Evolutionary conservation across 2,797 vertebrate species (phyloP).

Genomic region (Carcharodon carcharias): DNA sequence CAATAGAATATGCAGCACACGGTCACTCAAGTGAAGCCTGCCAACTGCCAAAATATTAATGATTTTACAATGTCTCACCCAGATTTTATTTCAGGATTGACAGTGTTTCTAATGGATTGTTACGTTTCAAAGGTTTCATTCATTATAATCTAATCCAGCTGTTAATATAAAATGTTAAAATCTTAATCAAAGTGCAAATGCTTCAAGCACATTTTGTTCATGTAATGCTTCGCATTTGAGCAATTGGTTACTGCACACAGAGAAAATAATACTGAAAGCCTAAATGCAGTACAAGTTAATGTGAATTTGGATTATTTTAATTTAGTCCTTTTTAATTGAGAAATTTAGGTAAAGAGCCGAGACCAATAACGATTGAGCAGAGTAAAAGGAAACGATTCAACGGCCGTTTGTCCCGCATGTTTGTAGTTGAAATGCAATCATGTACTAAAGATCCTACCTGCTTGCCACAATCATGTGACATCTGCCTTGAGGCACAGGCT

Average conservation of each 20-base stretch:
- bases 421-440: no score
- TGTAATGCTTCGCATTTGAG: neutral
- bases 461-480: no score
- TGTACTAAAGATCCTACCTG: no score
- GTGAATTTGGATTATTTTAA: neutral
- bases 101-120: neutral
- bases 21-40: neutral
- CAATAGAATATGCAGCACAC: neutral
- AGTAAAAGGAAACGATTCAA: neutral
- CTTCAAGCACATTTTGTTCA: neutral
- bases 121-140: slow-evolving; percentile 22
- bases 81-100: slow-evolving; percentile 15
- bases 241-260: neutral
- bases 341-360: neutral
- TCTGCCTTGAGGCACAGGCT: no score
- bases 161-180: slow-evolving; percentile 21
- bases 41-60: slow-evolving; percentile 11
- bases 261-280: neutral
- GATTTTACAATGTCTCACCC: neutral
- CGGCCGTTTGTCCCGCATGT: neutral
- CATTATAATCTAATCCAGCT: slow-evolving; percentile 12
- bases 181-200: slow-evolving; percentile 21
- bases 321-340: neutral
- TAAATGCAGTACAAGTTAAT: neutral
- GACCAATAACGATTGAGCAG: neutral